A percentile compares a stretch with the other conserved stretches of the same genome.
Conservation (phyloP, 2,888 invertebrate species). For the Colletes collaris region DNA sequence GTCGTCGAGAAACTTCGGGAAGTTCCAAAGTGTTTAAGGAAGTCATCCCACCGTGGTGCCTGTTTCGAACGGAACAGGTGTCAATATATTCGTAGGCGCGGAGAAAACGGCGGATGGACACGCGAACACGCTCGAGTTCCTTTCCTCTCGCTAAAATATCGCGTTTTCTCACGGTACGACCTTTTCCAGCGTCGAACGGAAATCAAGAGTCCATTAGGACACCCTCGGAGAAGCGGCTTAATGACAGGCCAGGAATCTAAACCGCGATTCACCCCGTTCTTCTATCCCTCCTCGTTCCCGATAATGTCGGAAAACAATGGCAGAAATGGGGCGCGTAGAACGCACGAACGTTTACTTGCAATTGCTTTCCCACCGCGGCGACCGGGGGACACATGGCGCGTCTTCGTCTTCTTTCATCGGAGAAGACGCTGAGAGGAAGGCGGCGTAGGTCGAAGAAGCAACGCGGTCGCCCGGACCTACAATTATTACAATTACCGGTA, state of each 20-base stretch:
- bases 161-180: constrained; percentile 73
- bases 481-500: constrained; percentile 82
- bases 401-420: constrained; percentile 52
- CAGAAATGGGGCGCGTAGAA: constrained; percentile 18
- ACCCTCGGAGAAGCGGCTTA: constrained; percentile 74
- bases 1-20: background rate
- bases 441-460: constrained; percentile 63
- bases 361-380: constrained; percentile 65
- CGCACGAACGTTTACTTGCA: constrained; percentile 38
- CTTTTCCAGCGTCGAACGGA: constrained; percentile 57
- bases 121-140: constrained; percentile 53
- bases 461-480: constrained; percentile 64
- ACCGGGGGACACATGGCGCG: constrained; percentile 75
- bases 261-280: constrained; percentile 64
- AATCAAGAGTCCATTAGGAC: constrained; percentile 69
- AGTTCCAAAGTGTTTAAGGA: constrained; percentile 13
- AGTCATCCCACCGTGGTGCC: constrained; percentile 51
- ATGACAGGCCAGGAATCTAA: constrained; percentile 79
- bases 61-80: constrained; percentile 58
- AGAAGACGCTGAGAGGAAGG: constrained; percentile 29
- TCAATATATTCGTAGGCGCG: constrained; percentile 50
- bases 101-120: constrained; percentile 31
- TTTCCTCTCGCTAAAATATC: constrained; percentile 46
- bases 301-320: constrained; percentile 73
- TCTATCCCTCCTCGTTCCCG: constrained; percentile 48